These are phyloP conservation scores for Smutsia temminckii DNA, from an alignment of 2,797 vertebrate genomes.

Conservation along the genomic window DNA sequence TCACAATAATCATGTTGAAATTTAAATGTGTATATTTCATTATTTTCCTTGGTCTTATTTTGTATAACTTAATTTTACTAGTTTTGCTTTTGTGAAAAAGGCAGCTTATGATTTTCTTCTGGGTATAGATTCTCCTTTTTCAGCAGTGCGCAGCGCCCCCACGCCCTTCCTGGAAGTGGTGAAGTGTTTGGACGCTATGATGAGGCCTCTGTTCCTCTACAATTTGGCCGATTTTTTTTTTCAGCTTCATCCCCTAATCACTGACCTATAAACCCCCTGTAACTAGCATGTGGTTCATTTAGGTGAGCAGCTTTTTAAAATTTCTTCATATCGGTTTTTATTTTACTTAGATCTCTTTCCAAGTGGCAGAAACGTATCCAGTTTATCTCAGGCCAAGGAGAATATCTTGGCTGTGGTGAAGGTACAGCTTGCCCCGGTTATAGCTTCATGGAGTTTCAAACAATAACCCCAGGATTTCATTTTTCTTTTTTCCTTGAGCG, in stretches of 20 bases:
- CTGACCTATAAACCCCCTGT: not conserved
- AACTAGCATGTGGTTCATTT: not conserved
- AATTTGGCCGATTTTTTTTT: not conserved
- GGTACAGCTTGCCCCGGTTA: not conserved
- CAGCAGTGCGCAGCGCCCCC: not conserved
- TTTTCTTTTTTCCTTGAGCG: not conserved
- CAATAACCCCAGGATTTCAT: not conserved
- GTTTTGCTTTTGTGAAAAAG: not conserved
- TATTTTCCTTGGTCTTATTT: not conserved
- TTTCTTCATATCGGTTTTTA: not conserved
- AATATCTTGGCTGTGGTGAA: not conserved
- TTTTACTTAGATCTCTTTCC: slow-evolving; percentile 1
- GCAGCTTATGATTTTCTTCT: not conserved
- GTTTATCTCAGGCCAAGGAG: not conserved
- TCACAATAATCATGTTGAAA: not conserved
- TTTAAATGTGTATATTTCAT: not conserved
- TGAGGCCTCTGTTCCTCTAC: not conserved
- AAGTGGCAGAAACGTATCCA: not conserved
- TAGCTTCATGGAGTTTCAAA: not conserved
- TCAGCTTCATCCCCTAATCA: not conserved
- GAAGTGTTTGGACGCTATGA: not conserved
- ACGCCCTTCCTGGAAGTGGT: not conserved
- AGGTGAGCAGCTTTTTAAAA: not conserved
- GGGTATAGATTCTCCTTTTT: not conserved
- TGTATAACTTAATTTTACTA: not conserved